A percentile compares a stretch with the other conserved stretches of the same genome.
These are phyloP conservation scores for Lumbricus terrestris DNA, from an alignment of 2,888 invertebrate species.

Conservation along the genomic window DNA sequence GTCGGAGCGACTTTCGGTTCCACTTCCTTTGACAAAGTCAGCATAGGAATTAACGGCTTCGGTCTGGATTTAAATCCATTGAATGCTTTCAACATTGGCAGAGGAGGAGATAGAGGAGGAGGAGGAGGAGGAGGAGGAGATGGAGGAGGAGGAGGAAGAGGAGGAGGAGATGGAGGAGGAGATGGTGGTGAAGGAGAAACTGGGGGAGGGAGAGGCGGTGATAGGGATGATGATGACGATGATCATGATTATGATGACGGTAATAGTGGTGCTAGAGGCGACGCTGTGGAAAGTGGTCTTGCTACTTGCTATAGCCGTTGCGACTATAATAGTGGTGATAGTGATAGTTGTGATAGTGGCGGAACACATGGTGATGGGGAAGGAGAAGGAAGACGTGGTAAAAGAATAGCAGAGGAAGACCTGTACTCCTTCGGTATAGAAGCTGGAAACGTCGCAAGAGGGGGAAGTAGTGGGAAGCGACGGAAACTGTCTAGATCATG, in stretches of 20 bases:
- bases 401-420: too few species aligned
- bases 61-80: not conserved
- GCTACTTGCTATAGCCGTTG: too few species aligned
- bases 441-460: too few species aligned
- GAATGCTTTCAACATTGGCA: not conserved
- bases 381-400: too few species aligned
- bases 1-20: not conserved
- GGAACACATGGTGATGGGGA: too few species aligned
- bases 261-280: not conserved
- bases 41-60: not conserved
- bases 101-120: not conserved
- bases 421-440: too few species aligned
- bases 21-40: not conserved
- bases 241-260: not conserved
- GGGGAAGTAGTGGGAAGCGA: too few species aligned
- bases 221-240: not conserved
- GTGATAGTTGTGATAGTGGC: too few species aligned
- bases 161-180: not conserved
- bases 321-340: too few species aligned
- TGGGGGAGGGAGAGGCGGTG: not conserved
- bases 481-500: too few species aligned
- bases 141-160: not conserved
- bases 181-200: not conserved
- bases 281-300: not conserved
- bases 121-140: not conserved